Percentiles rank a stretch among this genome's conserved stretches.
phyloP scores from a whole-genome alignment of 1,140 invertebrate genomes.

The Archivesica marissinica region DNA sequence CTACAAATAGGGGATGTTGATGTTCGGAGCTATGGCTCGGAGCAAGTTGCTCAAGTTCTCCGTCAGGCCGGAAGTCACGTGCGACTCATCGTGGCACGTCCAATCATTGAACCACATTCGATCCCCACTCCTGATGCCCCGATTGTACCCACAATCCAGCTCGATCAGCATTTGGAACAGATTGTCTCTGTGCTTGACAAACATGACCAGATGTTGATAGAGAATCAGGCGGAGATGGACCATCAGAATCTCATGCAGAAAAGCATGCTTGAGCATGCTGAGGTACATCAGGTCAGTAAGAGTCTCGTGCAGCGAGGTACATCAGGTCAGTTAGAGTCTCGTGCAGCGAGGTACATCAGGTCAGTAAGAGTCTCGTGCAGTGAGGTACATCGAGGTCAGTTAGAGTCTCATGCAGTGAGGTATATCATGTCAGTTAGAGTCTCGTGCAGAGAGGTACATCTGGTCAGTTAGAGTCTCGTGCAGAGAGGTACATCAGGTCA shows the following conservation, averaged over 20 bases:
- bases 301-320: no score
- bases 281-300: slow-evolving; percentile 78
- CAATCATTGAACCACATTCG: slow-evolving; percentile 75
- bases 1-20: slow-evolving; percentile 97
- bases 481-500: no score
- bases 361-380: no score
- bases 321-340: no score
- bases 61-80: slow-evolving; percentile 94
- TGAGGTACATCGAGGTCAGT: no score
- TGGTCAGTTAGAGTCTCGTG: no score
- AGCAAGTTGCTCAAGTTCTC: slow-evolving; percentile 96
- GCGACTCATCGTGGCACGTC: slow-evolving; percentile 93
- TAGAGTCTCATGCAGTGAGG: no score
- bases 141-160: slow-evolving; percentile 81
- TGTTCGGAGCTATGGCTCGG: slow-evolving; percentile 94
- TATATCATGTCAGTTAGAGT: no score
- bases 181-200: slow-evolving; percentile 59
- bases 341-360: no score
- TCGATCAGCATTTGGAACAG: slow-evolving; percentile 82
- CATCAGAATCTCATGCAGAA: slow-evolving; percentile 39
- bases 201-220: slow-evolving; percentile 62
- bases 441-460: no score
- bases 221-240: slow-evolving; percentile 59
- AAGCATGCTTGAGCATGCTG: slow-evolving; percentile 68
- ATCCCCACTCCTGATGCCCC: slow-evolving; percentile 75